Evolutionary conservation across 2,888 invertebrate species (phyloP).

Genomic region (Trichogramma dendrolimi): DNA sequence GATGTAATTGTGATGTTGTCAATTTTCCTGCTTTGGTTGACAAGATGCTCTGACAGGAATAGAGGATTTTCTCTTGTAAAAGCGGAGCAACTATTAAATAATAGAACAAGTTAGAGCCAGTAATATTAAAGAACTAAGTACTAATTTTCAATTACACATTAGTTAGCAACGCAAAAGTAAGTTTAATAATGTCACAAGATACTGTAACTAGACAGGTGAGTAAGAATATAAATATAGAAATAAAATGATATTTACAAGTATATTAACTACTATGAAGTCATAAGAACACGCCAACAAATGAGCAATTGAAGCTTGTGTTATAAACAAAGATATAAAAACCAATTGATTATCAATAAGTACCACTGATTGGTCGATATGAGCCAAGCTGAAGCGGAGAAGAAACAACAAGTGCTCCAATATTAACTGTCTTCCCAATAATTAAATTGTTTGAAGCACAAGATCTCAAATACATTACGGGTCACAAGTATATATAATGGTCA

Average conservation of each 20-base stretch:
- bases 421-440: conserved; percentile 40
- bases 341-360: conserved; percentile 12
- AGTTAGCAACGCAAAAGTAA: too few relatives aligned
- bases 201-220: too few relatives aligned
- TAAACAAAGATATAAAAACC: background rate
- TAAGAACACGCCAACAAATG: conserved; percentile 3
- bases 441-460: conserved; percentile 35
- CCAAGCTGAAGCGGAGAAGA: conserved; percentile 24
- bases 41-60: conserved; percentile 1
- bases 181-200: too few relatives aligned
- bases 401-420: conserved; percentile 38
- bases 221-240: background rate
- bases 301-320: conserved; percentile 8
- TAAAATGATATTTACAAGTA: too few relatives aligned
- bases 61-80: too few relatives aligned
- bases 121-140: too few relatives aligned
- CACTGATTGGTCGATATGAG: conserved; percentile 29
- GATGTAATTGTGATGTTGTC: conserved; percentile 34
- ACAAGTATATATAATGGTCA: conserved; percentile 18
- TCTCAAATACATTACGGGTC: conserved; percentile 52
- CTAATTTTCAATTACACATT: too few relatives aligned
- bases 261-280: too few relatives aligned
- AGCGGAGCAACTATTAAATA: too few relatives aligned
- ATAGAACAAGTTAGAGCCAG: too few relatives aligned
- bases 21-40: conserved; percentile 17